Percentiles rank a stretch among this genome's conserved stretches.
These are phyloP conservation scores for Circaetus cinerascens DNA, from an alignment of 2,113 vertebrate species.

Conservation along the genomic window DNA sequence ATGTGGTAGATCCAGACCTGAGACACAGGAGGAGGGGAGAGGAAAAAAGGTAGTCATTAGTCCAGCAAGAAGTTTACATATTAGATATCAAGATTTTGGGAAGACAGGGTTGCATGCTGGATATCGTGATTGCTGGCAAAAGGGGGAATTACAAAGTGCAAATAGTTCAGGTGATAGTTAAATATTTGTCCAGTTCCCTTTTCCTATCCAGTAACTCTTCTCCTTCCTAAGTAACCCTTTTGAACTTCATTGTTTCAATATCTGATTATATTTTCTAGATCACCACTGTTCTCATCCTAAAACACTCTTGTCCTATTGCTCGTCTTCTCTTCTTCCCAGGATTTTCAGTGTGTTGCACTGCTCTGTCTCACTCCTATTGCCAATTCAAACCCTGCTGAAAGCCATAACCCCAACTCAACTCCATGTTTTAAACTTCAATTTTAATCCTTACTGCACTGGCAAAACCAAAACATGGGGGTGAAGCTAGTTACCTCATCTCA, in stretches of 20 bases:
- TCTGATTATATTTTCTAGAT: not conserved
- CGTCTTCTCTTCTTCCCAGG: not conserved
- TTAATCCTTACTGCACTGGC: not conserved
- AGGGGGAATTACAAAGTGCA: too few species aligned
- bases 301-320: rapidly evolving
- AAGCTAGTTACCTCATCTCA: not conserved
- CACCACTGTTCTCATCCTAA: not conserved
- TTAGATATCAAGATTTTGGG: rapidly evolving
- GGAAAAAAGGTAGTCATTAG: not conserved
- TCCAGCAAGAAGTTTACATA: rapidly evolving
- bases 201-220: not conserved
- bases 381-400: not conserved
- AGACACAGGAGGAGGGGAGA: not conserved
- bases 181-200: not conserved
- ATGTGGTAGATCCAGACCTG: not conserved
- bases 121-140: rapidly evolving
- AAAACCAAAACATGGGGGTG: not conserved
- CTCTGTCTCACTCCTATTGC: not conserved
- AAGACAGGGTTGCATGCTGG: rapidly evolving
- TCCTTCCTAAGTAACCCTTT: not conserved
- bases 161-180: not conserved
- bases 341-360: not conserved
- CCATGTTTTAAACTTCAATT: rapidly evolving
- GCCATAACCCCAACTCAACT: not conserved
- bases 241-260: not conserved